A percentile compares a stretch with the other conserved stretches of the same genome.
Evolutionary conservation across 2,888 invertebrate genomes (phyloP).

Genomic region (Watsonalla cultraria): DNA sequence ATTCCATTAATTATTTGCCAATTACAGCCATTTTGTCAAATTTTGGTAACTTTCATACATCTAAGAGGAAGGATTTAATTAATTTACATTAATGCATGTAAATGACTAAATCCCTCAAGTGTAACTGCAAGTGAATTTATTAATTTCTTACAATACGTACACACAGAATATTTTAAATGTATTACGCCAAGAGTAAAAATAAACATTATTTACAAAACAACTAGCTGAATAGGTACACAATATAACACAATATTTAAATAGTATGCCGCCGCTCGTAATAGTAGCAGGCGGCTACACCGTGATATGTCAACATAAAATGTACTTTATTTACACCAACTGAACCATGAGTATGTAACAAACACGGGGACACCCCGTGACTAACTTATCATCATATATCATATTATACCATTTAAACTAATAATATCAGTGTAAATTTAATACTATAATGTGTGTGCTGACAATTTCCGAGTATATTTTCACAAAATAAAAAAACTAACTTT

Average conservation of each 20-base stretch:
- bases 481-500: no score
- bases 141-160: neutral
- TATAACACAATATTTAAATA: slow-evolving; percentile 12
- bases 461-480: no score
- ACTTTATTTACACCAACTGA: slow-evolving; percentile 59
- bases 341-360: slow-evolving; percentile 53
- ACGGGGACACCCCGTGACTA: slow-evolving; percentile 37
- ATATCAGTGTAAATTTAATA: slow-evolving; percentile 17
- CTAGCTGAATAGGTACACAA: slow-evolving; percentile 25
- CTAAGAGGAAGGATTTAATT: no score
- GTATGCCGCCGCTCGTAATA: slow-evolving; percentile 17
- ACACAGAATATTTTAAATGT: slow-evolving; percentile 23
- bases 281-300: slow-evolving; percentile 21
- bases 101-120: no score
- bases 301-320: slow-evolving; percentile 52
- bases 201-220: slow-evolving; percentile 32
- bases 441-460: slow-evolving; percentile 6
- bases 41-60: no score
- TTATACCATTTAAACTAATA: slow-evolving; percentile 4
- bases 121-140: no score
- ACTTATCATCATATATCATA: slow-evolving; percentile 20
- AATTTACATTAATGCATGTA: no score
- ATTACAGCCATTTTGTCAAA: no score
- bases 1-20: no score
- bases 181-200: slow-evolving; percentile 18